Conservation (phyloP, 2,797 vertebrate species). For the Sebastes cheni region DNA sequence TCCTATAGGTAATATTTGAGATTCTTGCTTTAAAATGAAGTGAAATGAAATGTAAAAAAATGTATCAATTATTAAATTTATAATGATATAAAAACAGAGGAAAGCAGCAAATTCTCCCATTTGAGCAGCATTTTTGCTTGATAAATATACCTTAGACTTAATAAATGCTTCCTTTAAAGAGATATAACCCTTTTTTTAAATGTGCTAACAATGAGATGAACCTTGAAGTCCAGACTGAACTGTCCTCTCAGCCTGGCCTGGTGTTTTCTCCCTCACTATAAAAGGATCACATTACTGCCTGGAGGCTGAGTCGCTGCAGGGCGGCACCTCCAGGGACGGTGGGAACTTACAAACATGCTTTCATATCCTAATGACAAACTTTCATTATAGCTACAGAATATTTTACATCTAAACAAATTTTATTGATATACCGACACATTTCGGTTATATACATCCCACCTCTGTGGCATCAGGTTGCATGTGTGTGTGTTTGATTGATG, state of each 20-base stretch:
- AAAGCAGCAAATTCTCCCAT: no score
- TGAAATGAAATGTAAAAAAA: no score
- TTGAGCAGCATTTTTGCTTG: no score
- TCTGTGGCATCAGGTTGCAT: neutral
- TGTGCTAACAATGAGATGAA: neutral
- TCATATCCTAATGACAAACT: neutral
- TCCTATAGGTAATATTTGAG: no score
- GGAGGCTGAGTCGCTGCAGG: constrained; percentile 45
- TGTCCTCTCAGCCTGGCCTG: neutral
- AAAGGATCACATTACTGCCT: constrained; percentile 38
- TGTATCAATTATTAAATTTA: no score
- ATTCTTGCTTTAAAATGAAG: no score
- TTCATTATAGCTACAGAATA: neutral
- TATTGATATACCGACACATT: no score
- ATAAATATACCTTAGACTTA: no score
- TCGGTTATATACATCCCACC: neutral
- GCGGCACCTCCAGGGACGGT: constrained; percentile 48
- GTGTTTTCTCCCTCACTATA: neutral
- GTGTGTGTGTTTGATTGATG: neutral
- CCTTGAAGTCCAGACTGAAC: neutral
- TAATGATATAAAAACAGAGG: no score
- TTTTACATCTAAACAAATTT: neutral
- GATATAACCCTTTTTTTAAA: neutral
- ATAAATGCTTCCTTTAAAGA: no score
- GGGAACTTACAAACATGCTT: neutral